phyloP scores from a whole-genome alignment of 2,113 vertebrate species.

The Rhabdornis inornatus region DNA sequence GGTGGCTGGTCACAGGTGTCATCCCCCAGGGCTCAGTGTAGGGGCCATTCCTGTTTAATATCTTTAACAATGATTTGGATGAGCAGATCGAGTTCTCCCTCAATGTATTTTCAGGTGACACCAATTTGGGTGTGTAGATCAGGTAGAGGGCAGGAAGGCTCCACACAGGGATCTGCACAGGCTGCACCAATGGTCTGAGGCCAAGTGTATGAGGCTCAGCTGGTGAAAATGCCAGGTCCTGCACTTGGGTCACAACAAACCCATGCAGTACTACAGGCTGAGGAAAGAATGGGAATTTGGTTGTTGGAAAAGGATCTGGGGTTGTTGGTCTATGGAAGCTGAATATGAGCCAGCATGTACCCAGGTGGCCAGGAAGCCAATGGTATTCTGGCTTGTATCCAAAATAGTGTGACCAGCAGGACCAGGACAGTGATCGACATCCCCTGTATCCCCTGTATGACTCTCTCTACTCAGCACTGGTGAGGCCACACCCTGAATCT shows the following conservation, averaged over 20 bases:
- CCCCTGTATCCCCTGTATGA: too few relatives aligned
- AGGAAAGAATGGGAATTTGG: background rate
- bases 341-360: background rate
- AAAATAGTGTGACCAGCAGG: background rate
- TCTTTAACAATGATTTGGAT: background rate
- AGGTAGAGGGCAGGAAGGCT: background rate
- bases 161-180: background rate
- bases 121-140: background rate
- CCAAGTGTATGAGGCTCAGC: background rate
- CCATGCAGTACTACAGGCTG: background rate
- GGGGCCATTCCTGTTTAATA: background rate
- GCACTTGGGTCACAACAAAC: background rate
- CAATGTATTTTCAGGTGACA: background rate
- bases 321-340: background rate
- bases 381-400: background rate
- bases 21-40: background rate
- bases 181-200: background rate
- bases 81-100: background rate
- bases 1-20: background rate
- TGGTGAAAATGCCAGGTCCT: background rate
- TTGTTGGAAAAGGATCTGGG: background rate
- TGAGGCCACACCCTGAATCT: background rate
- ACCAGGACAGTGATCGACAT: background rate
- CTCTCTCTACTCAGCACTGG: background rate
- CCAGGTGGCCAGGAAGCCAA: background rate